phyloP scores from a whole-genome alignment of 2,888 invertebrate genomes.

The Heterodera filipjevi region DNA sequence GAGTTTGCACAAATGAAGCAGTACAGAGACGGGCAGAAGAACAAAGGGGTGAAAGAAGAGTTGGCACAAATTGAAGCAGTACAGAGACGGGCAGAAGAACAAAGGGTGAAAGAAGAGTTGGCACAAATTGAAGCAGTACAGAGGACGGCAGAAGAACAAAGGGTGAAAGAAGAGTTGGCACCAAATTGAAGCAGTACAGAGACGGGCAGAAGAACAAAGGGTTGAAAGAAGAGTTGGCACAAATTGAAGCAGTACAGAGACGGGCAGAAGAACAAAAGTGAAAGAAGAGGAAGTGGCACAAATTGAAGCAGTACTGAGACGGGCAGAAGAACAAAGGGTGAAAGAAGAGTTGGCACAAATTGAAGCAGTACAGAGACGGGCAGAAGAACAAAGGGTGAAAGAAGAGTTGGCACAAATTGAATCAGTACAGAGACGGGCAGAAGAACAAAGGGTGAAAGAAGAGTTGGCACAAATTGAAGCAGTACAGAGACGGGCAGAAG shows the following conservation, averaged over 20 bases:
- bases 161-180: constrained; percentile 17
- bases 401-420: background rate
- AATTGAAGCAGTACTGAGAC: constrained; percentile 32
- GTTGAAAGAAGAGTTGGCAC: constrained; percentile 28
- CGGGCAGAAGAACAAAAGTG: constrained; percentile 38
- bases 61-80: constrained; percentile 34
- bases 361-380: constrained; percentile 9
- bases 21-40: constrained; percentile 43
- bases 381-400: too few species aligned
- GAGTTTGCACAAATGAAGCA: background rate
- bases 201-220: background rate
- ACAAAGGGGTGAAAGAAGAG: constrained; percentile 49
- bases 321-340: constrained; percentile 29
- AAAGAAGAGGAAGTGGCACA: constrained; percentile 41
- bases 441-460: too few species aligned
- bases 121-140: constrained; percentile 45
- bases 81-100: constrained; percentile 36
- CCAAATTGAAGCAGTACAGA: background rate
- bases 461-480: background rate
- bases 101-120: constrained; percentile 51
- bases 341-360: background rate
- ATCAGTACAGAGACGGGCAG: constrained; percentile 13
- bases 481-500: constrained; percentile 22
- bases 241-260: constrained; percentile 41
- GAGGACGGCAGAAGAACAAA: constrained; percentile 34